Evolutionary conservation across 2,797 vertebrate species (phyloP).

Genomic region (Clarias laeviceps): DNA sequence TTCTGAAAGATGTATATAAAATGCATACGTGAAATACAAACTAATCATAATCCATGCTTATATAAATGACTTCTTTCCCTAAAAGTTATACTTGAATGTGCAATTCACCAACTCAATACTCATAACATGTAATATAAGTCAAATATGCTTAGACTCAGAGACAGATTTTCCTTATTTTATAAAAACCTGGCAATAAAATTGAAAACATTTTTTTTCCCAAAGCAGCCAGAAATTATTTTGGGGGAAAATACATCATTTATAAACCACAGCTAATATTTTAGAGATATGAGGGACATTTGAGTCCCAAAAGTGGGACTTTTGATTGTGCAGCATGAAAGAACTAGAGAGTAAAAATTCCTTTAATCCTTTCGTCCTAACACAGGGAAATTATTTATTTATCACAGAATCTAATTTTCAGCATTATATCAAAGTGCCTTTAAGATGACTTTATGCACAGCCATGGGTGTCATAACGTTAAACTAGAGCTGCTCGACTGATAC

Average conservation of each 20-base stretch:
- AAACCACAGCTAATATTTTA: neutral
- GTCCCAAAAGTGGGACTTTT: no score
- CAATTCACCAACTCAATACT: neutral
- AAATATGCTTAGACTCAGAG: neutral
- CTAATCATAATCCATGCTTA: neutral
- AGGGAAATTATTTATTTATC: neutral
- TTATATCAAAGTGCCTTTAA: neutral
- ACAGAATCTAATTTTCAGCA: neutral
- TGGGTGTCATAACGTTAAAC: neutral
- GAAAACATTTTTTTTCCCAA: neutral
- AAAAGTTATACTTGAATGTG: neutral
- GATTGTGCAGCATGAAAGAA: no score
- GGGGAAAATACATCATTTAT: neutral
- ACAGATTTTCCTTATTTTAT: neutral
- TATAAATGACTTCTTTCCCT: neutral
- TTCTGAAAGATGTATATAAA: neutral
- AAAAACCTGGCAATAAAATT: neutral
- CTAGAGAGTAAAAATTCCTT: no score
- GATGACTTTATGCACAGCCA: neutral
- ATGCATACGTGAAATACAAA: neutral
- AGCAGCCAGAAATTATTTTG: neutral
- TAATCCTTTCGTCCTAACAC: neutral
- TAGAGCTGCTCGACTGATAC: neutral
- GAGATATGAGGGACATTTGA: no score
- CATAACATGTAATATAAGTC: neutral